phyloP scores from a whole-genome alignment of 2,797 vertebrate species.

The Gallinago nigripennis region DNA sequence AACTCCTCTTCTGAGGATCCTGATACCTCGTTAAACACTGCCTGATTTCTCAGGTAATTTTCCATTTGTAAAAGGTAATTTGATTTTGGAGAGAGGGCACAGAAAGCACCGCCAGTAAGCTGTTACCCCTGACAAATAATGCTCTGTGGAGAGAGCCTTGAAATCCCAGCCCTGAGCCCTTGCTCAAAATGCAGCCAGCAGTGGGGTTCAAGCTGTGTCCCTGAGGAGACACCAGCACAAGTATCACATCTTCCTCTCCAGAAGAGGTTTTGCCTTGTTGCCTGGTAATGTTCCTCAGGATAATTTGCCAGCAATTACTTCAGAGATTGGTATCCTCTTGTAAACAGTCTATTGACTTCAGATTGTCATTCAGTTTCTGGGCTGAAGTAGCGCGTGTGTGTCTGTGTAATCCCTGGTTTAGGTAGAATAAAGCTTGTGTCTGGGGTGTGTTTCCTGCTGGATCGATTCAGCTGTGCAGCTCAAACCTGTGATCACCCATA shows the following conservation, averaged over 20 bases:
- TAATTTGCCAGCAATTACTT: slow-evolving; percentile 14
- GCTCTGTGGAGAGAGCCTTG: not conserved
- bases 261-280: not conserved
- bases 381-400: fast-evolving
- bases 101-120: not conserved
- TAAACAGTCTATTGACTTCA: not conserved
- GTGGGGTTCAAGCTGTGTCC: not conserved
- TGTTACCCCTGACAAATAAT: not conserved
- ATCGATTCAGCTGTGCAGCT: not conserved
- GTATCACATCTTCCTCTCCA: not conserved
- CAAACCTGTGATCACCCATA: not conserved
- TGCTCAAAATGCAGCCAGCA: not conserved
- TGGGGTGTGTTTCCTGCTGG: not conserved
- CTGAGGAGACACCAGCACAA: not conserved
- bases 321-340: not conserved
- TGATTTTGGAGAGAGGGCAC: not conserved
- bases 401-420: not conserved
- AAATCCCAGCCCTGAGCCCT: not conserved
- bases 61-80: not conserved
- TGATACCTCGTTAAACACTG: not conserved
- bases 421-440: not conserved
- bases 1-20: not conserved
- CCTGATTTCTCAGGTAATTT: not conserved
- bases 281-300: not conserved
- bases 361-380: not conserved